These are phyloP conservation scores for Chloropsis cyanopogon DNA, from an alignment of 2,113 vertebrate species.

Conservation along the genomic window DNA sequence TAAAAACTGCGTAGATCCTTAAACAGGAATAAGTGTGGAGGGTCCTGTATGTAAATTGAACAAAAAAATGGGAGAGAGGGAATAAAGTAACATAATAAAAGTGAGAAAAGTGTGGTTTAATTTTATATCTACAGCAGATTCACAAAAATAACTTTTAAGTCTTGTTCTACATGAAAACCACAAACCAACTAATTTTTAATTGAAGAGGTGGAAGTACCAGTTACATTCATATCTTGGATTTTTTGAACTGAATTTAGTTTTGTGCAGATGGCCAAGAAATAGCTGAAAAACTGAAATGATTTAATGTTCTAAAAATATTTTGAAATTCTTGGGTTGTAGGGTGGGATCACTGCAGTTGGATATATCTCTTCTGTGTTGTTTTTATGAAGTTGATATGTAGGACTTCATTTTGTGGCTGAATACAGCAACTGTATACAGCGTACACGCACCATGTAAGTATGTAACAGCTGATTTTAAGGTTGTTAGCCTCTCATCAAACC, in stretches of 20 bases:
- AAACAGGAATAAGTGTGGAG: background rate
- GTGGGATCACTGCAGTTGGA: background rate
- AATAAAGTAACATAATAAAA: constrained; percentile 18
- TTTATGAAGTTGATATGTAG: background rate
- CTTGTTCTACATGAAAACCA: background rate
- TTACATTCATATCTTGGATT: background rate
- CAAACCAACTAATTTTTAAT: background rate
- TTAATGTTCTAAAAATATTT: background rate
- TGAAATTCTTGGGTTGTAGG: background rate
- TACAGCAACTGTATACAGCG: background rate
- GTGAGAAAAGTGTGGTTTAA: background rate
- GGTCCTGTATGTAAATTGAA: constrained; percentile 6
- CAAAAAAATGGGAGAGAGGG: background rate
- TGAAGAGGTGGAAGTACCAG: background rate
- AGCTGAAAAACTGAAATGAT: background rate
- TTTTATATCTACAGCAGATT: background rate
- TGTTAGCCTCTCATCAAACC: background rate
- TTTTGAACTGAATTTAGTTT: background rate
- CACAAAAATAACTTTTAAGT: background rate
- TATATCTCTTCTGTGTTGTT: background rate
- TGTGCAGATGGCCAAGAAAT: background rate
- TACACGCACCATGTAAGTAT: background rate
- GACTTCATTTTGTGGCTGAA: background rate
- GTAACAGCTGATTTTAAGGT: background rate
- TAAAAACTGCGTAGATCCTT: background rate